These are phyloP conservation scores for Ostrea edulis DNA, from an alignment of 1,140 invertebrate species.

Conservation along the genomic window DNA sequence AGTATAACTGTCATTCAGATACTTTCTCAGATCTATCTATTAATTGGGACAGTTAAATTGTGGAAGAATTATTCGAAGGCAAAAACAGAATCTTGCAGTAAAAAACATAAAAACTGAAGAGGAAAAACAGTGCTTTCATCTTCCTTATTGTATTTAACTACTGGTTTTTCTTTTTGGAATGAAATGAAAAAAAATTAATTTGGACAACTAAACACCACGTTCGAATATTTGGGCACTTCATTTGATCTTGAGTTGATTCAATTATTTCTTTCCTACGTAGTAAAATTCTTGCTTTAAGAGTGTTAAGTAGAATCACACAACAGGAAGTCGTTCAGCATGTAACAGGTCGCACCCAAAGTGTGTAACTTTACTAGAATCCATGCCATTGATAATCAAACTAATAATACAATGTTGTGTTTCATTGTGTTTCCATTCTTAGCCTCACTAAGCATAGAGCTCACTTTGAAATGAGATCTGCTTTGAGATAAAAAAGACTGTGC, in stretches of 20 bases:
- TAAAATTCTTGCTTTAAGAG: neutral
- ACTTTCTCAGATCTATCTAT: neutral
- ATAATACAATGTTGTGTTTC: neutral
- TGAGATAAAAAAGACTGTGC: constrained; percentile 6
- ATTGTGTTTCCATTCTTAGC: constrained; percentile 17
- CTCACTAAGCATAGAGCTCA: constrained; percentile 1
- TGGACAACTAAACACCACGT: neutral
- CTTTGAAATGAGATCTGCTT: neutral
- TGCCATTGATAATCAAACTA: constrained; percentile 20
- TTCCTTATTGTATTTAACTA: no score
- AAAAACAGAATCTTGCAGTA: neutral
- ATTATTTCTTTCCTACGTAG: neutral
- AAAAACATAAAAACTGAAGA: neutral
- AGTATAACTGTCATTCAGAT: neutral
- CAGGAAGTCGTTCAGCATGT: constrained; percentile 8
- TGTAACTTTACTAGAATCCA: neutral
- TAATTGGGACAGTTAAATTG: neutral
- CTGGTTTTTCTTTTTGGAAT: no score
- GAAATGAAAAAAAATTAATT: no score
- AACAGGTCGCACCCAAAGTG: constrained; percentile 6
- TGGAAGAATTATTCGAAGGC: no score
- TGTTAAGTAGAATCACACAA: neutral
- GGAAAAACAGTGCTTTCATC: no score
- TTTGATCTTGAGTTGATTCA: neutral
- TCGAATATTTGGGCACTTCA: neutral